phyloP scores from a whole-genome alignment of 2,113 vertebrate genomes.

The Oncorhynchus clarkii region DNA sequence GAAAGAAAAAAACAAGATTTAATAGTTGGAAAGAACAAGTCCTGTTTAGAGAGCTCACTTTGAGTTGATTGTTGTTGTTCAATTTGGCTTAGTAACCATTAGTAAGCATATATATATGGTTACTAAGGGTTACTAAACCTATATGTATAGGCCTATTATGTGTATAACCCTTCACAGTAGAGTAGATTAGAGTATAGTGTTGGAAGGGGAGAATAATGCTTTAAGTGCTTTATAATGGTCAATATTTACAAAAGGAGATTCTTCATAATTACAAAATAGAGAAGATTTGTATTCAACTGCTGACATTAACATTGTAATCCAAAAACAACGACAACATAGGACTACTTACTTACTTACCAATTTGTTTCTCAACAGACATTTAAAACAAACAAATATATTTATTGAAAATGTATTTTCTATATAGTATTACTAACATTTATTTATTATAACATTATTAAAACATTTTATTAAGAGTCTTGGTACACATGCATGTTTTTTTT shows the following conservation, averaged over 20 bases:
- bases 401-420: constrained; percentile 47
- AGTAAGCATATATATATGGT: background rate
- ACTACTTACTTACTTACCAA: constrained; percentile 45
- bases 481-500: constrained; percentile 82
- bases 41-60: constrained; percentile 14
- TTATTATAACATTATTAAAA: constrained; percentile 38
- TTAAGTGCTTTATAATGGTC: constrained; percentile 71
- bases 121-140: too few species aligned
- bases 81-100: constrained; percentile 4
- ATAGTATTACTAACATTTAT: constrained; percentile 48
- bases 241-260: constrained; percentile 89
- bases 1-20: background rate
- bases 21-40: background rate
- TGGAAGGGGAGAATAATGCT: background rate
- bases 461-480: constrained; percentile 62
- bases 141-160: too few species aligned
- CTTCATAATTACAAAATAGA: constrained; percentile 73
- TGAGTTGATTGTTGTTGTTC: constrained; percentile 8
- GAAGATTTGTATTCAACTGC: constrained; percentile 69
- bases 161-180: background rate
- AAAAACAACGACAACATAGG: constrained; percentile 59
- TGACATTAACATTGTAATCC: constrained; percentile 73
- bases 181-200: constrained; percentile 17
- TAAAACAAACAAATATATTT: constrained; percentile 55
- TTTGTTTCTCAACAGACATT: constrained; percentile 19